These are phyloP conservation scores for Tenebrio molitor DNA, from an alignment of 1,140 invertebrate species.

Conservation along the genomic window DNA sequence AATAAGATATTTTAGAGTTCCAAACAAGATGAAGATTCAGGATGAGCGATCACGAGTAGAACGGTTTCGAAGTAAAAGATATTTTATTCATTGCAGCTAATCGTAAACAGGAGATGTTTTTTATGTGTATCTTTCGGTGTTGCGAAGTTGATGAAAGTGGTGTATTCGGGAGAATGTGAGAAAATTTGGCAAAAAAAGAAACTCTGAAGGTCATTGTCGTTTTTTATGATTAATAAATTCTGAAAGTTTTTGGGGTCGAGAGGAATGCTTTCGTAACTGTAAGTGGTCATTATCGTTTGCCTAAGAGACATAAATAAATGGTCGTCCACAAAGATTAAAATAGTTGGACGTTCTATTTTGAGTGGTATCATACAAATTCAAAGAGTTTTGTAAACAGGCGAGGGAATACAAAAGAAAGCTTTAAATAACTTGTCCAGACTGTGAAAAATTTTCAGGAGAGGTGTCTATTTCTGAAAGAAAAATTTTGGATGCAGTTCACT, in stretches of 20 bases:
- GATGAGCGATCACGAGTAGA: too few relatives aligned
- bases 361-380: slow-evolving; percentile 26
- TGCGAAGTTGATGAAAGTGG: neutral
- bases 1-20: too few relatives aligned
- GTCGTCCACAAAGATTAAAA: slow-evolving; percentile 22
- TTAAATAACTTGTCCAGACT: slow-evolving; percentile 38
- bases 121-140: too few relatives aligned
- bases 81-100: too few relatives aligned
- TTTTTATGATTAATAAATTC: slow-evolving; percentile 14
- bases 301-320: slow-evolving; percentile 11
- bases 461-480: slow-evolving; percentile 15
- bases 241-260: slow-evolving; percentile 6
- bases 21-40: too few relatives aligned
- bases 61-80: too few relatives aligned
- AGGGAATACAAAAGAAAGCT: slow-evolving; percentile 22
- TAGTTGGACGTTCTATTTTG: slow-evolving; percentile 30
- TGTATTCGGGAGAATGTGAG: neutral
- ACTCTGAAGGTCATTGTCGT: neutral
- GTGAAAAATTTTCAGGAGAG: slow-evolving; percentile 20
- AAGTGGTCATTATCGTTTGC: slow-evolving; percentile 8
- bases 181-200: neutral
- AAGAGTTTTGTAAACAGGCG: slow-evolving; percentile 23
- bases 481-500: neutral
- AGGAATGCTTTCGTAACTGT: neutral
- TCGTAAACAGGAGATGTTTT: too few relatives aligned